Base-by-base conservation (phyloP, 2,113 vertebrate genomes). In the Cygnus atratus region DNA sequence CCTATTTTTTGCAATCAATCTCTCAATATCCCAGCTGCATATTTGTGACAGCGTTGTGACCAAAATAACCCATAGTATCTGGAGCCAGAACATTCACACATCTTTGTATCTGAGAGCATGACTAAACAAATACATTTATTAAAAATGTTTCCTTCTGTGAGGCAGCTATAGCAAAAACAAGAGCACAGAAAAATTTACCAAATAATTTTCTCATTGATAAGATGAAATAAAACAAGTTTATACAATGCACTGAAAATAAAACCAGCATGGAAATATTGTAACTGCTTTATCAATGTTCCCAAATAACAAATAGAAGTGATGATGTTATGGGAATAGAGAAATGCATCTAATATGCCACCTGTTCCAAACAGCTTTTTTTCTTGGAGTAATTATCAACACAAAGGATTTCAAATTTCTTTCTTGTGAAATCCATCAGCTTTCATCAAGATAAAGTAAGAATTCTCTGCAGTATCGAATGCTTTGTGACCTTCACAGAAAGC, bases 31-130 rank as follows among this genome's bases (percentile, higher is more conserved):
- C 39, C 65, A 2, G 3, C 1, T 41, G 50, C 24, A 1, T 31
- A 58, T 70, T 8, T 77, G 44, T 88, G 92, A 80, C 67, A 82
- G 59, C 20, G 3, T 21, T 21, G 58, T 13, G 71, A 90, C 71
- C 63, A 92, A 95, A 97, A 94, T 76, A 87, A 90, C 63, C 44
- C n/a, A 41, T 25, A 57, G 35, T n/a, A 74, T 58, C 75, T 73
- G 59, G 31, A 80, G 59, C 37, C 59, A 74, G 44, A 93, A 76
- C 44, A 80, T 50, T 70, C 59, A 58, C 66, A 48, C 5, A 2
- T 65, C 72, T 55, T 59, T 65, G 6, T 22, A 63, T 66, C 37
- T 44, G 68, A 84, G 15, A 90, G 52, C 11, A 84, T 4, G 20
- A 59, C 57, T 71, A 67, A 84, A 93, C 61, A 86, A 75, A 35